Evolutionary conservation across 35 echinoderm and acorn worm species (phyloP), one percentile per base, ranked within the genome.

Genomic region (Heliocidaris erythrogramma): DNA sequence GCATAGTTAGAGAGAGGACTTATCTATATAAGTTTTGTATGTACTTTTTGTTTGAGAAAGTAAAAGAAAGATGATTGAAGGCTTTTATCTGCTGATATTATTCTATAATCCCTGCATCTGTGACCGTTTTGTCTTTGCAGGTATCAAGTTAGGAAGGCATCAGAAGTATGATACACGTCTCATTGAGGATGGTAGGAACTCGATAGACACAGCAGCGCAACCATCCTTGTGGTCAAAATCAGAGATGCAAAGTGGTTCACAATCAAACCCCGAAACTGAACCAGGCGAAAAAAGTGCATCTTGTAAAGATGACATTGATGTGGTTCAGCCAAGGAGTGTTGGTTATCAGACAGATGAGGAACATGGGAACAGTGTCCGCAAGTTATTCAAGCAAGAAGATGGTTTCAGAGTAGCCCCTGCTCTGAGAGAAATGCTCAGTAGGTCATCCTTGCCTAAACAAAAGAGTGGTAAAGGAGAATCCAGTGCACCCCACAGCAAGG

Each of bases 81-180:
- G 9, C 5, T 53, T 53, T 11, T 9, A 56, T 0, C 14, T 56
- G 7, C 8, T 56, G 9, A 56, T 42, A 56, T 56, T 56, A 56
- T 56, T 56, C 1, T 13, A 13, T 56, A 56, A 13, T 14, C 52
- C 52, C 2, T 56, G 52, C 14, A 2, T 56, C 52, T 56, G 52
- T 56, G 52, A 27, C 27, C 27, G 65, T 78, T 69, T 17, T 69
- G 60, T 17, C 17, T 78, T 78, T 90, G 14, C 90, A 96, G 95
- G 95, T 78, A 96, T 96, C 49, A 96, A 96, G 88, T 87, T 96
- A 13, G 95, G 95, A 49, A 60, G 95, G 56, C 95, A 96, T 49
- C 95, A 96, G 93, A 96, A 96, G 86, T 94, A 94, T 94, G 92
- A 94, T 48, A 95, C 86, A 6, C 49, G 32, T n/a, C 31, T 92